These are phyloP conservation scores for Dryas iulia DNA, from an alignment of 1,140 invertebrate species.

Conservation along the genomic window DNA sequence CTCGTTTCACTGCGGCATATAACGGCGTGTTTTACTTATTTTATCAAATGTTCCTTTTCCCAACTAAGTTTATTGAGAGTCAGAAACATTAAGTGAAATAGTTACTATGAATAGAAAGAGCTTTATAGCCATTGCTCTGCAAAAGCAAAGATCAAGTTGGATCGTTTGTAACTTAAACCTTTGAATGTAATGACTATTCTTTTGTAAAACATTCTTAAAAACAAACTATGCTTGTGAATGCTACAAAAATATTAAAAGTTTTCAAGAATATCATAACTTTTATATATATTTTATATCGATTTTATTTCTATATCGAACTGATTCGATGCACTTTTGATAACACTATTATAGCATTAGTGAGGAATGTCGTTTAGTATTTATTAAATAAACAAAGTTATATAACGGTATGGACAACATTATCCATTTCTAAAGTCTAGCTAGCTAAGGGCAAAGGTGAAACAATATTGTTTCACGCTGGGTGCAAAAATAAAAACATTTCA, in stretches of 20 bases:
- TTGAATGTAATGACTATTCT: constrained; percentile 12
- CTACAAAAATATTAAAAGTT: background rate
- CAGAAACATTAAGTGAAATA: constrained; percentile 2
- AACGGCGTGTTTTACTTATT: background rate
- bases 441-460: background rate
- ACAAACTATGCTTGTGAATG: background rate
- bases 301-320: background rate
- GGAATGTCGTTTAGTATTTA: background rate
- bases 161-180: constrained; percentile 16
- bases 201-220: constrained; percentile 9
- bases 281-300: too few relatives aligned
- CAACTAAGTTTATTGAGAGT: background rate
- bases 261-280: background rate
- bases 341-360: background rate
- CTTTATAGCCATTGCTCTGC: background rate
- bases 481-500: background rate
- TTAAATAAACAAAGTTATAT: background rate
- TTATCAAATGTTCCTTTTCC: background rate
- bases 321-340: background rate
- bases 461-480: constrained; percentile 2
- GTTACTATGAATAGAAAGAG: constrained; percentile 1
- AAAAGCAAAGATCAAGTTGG: constrained; percentile 18
- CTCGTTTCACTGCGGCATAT: background rate
- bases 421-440: background rate
- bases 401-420: background rate